These are phyloP conservation scores for Sweltsa coloradensis DNA, from an alignment of 1,140 invertebrate genomes.

Conservation along the genomic window DNA sequence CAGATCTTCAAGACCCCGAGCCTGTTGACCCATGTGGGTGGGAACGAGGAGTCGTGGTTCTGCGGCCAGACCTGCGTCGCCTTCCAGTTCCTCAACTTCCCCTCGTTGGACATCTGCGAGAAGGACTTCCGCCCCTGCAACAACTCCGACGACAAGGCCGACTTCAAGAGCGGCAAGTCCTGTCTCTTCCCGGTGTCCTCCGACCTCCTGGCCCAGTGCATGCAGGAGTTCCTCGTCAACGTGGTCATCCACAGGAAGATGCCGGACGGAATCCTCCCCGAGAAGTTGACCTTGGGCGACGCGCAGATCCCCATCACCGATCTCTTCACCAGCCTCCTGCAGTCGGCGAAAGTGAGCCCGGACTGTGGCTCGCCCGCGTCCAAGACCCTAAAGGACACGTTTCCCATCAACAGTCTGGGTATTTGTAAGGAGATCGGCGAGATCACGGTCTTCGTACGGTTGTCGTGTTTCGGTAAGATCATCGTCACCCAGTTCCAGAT, in stretches of 20 bases:
- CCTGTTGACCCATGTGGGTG: background rate
- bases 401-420: background rate
- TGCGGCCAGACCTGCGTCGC: background rate
- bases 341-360: background rate
- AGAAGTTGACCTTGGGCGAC: background rate
- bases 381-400: background rate
- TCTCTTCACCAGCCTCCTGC: background rate
- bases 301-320: background rate
- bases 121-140: background rate
- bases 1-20: background rate
- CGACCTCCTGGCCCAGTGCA: background rate
- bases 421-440: background rate
- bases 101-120: background rate
- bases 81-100: background rate
- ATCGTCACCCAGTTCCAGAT: background rate
- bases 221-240: background rate
- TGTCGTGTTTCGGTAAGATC: background rate
- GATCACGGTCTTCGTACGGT: background rate
- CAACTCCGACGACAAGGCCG: background rate
- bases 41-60: background rate
- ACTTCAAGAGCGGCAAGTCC: background rate
- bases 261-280: background rate
- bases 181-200: background rate
- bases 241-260: background rate
- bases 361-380: background rate